These are phyloP conservation scores for Brachycybe producta DNA, from an alignment of 2,888 invertebrate genomes.

Conservation along the genomic window DNA sequence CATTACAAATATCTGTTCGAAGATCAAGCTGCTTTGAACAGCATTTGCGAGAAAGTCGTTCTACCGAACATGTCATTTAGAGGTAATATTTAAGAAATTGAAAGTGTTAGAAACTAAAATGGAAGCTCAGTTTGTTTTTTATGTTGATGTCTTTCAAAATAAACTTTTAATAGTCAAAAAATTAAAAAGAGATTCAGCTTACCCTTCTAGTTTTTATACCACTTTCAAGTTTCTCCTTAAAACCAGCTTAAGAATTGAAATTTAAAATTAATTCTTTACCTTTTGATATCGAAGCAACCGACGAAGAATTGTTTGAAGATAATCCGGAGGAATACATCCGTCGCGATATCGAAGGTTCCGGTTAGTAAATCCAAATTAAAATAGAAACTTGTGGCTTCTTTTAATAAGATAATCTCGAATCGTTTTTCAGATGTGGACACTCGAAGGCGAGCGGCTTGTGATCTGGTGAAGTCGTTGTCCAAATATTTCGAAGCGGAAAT, in stretches of 20 bases:
- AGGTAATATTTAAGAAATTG: slow-evolving; percentile 46
- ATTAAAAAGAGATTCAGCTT: no score
- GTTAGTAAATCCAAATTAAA: slow-evolving; percentile 15
- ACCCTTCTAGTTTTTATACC: no score
- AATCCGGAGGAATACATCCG: slow-evolving; percentile 95
- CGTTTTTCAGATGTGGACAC: slow-evolving; percentile 69
- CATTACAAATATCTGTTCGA: slow-evolving; percentile 81
- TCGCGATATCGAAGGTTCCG: slow-evolving; percentile 90
- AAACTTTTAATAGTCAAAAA: neutral
- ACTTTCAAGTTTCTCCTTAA: no score
- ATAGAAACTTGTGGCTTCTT: slow-evolving; percentile 13
- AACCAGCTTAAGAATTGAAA: no score
- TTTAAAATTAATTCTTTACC: no score
- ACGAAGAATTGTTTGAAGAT: slow-evolving; percentile 93
- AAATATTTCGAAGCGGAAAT: slow-evolving; percentile 76
- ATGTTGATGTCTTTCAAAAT: no score
- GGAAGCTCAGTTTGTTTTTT: no score
- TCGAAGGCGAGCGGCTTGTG: slow-evolving; percentile 86
- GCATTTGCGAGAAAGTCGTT: slow-evolving; percentile 95
- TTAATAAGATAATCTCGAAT: slow-evolving; percentile 10
- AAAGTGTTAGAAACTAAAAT: no score
- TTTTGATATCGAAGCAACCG: slow-evolving; percentile 49
- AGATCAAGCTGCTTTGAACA: slow-evolving; percentile 68
- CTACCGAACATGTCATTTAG: slow-evolving; percentile 96
- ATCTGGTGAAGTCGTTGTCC: slow-evolving; percentile 83